Conservation (phyloP, 2,797 vertebrate genomes). For the Amniataba percoides region DNA sequence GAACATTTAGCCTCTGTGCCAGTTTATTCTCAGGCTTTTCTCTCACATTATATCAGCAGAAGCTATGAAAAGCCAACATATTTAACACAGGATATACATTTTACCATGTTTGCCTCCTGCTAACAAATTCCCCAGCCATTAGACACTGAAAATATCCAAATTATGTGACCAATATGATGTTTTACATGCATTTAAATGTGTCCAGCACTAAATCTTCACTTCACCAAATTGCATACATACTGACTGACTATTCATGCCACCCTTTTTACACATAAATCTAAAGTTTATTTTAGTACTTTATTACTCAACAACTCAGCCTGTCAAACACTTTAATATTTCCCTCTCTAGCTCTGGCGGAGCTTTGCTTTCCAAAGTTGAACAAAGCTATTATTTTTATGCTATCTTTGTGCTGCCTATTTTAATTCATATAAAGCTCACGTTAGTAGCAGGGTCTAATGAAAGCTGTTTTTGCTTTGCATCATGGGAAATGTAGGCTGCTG, state of each 20-base stretch:
- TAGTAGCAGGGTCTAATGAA: not conserved
- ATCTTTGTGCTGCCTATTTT: not conserved
- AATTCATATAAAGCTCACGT: not conserved
- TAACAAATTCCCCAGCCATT: not conserved
- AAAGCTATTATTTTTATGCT: not conserved
- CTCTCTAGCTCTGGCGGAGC: not conserved
- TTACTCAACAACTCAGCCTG: not conserved
- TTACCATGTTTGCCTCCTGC: not conserved
- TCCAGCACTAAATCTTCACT: not conserved
- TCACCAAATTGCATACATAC: not conserved
- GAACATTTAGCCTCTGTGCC: constrained; percentile 22
- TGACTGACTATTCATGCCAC: not conserved
- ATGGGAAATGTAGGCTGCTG: not conserved
- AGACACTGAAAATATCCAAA: not conserved
- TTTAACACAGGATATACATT: not conserved
- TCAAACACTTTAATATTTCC: not conserved
- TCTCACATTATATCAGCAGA: not conserved
- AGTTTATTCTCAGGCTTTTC: constrained; percentile 15
- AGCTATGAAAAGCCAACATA: not conserved
- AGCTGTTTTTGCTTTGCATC: not conserved
- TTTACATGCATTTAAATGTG: not conserved
- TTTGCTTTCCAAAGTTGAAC: not conserved
- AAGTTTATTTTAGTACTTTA: not conserved
- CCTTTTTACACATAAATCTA: not conserved
- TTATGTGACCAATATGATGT: not conserved